Conservation (phyloP, 53 echinoderm and acorn worm genomes). For the Paelopatides confundens region DNA sequence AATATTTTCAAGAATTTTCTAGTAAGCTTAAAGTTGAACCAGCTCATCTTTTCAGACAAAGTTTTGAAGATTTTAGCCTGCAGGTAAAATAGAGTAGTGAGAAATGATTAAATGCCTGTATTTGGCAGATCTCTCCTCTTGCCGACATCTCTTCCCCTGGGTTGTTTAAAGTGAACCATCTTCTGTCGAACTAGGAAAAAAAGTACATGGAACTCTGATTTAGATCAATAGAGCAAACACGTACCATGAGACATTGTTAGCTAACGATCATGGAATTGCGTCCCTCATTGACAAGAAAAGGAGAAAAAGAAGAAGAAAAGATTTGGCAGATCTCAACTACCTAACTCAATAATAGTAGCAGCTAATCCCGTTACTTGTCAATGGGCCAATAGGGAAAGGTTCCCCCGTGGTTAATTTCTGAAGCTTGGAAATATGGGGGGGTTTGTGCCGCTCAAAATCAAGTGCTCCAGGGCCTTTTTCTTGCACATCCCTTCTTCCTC, state of each 20-base stretch:
- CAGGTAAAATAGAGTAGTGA: no score
- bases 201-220: conserved; percentile 42
- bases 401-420: conserved; percentile 42
- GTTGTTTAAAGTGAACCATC: neutral
- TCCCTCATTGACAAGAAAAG: conserved; percentile 3
- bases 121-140: neutral
- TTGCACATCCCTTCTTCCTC: neutral
- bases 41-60: no score
- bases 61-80: no score
- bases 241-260: conserved; percentile 38
- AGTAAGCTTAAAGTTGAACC: no score
- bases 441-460: neutral
- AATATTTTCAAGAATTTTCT: no score
- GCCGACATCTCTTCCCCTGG: neutral
- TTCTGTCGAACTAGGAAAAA: conserved; percentile 10
- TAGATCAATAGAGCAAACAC: conserved; percentile 46
- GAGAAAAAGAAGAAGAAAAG: neutral
- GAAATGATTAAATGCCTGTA: neutral
- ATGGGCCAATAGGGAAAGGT: conserved; percentile 30
- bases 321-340: conserved; percentile 1
- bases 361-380: conserved; percentile 52
- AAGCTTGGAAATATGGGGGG: conserved; percentile 25
- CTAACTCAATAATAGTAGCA: conserved; percentile 42
- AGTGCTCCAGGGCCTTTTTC: conserved; percentile 28
- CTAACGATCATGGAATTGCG: conserved; percentile 47